Conservation (phyloP, 2,888 invertebrate species). For the Octonoba sinensis region DNA sequence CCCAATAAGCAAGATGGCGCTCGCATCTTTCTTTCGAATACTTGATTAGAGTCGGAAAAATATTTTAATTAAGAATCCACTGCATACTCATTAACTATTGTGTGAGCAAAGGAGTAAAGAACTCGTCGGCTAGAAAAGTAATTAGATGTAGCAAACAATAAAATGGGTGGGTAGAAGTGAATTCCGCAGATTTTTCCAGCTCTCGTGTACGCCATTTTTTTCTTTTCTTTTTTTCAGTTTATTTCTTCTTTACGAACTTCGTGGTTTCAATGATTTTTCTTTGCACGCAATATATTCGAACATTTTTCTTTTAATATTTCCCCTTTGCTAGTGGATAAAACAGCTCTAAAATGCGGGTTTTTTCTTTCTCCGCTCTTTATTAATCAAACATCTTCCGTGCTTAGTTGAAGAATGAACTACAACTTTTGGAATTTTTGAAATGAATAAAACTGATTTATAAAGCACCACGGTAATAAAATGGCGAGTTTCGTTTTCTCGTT, state of each 20-base stretch:
- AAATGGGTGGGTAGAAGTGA: constrained; percentile 42
- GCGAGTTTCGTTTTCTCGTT: no score
- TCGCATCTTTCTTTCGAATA: constrained; percentile 35
- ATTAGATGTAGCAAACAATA: constrained; percentile 61
- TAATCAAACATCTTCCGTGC: constrained; percentile 20
- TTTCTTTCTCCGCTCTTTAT: constrained; percentile 28
- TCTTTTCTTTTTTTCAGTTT: constrained; percentile 6
- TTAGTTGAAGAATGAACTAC: no score
- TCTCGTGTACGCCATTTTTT: no score
- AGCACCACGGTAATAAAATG: no score
- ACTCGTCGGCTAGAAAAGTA: constrained; percentile 48
- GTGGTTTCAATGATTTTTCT: constrained; percentile 38
- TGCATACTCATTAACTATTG: constrained; percentile 61
- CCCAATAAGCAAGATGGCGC: constrained; percentile 10
- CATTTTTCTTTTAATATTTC: constrained; percentile 11
- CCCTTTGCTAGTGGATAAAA: background rate
- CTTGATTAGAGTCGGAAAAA: constrained; percentile 60
- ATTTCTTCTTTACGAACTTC: constrained; percentile 15
- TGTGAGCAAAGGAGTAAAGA: constrained; percentile 18
- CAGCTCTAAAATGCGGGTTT: background rate
- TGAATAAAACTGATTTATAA: no score
- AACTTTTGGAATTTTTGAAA: no score
- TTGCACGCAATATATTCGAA: constrained; percentile 18
- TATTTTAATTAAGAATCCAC: constrained; percentile 62
- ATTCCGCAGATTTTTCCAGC: constrained; percentile 42